Conservation (phyloP, 1,140 invertebrate genomes). For the Drosophila subobscura region DNA sequence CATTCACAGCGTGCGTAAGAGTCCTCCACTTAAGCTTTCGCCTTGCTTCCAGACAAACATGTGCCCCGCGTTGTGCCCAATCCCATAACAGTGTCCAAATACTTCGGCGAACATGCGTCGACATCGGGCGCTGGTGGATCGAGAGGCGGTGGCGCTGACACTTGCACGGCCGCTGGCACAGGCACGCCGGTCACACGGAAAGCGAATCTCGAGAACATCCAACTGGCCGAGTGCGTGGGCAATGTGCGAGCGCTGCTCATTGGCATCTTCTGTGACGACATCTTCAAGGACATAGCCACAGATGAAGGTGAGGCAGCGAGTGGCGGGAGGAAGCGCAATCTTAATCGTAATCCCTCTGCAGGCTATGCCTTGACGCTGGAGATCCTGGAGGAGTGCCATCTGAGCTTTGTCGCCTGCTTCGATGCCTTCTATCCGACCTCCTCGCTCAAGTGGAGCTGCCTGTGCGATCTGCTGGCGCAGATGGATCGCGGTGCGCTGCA, state of each 20-base stretch:
- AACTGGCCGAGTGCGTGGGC: conserved; percentile 93
- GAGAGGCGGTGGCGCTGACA: not conserved
- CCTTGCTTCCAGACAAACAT: no score
- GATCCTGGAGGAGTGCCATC: conserved; percentile 95
- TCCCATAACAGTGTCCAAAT: no score
- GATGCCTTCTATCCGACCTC: conserved; percentile 98
- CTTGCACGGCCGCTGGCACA: not conserved
- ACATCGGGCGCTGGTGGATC: conserved; percentile 11
- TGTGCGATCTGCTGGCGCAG: conserved; percentile 93
- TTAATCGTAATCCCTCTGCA: conserved; percentile 52
- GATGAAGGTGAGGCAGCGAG: conserved; percentile 64
- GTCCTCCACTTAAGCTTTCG: no score
- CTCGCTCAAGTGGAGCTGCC: conserved; percentile 94
- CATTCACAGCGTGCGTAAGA: no score
- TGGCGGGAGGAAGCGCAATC: no score
- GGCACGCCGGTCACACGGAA: conserved; percentile 82
- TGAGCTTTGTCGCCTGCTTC: conserved; percentile 95
- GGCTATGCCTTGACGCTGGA: conserved; percentile 86
- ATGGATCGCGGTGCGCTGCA: conserved; percentile 87
- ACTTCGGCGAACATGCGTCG: not conserved
- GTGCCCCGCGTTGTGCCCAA: no score
- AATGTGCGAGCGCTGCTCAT: conserved; percentile 93
- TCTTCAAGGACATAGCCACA: conserved; percentile 84
- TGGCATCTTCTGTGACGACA: conserved; percentile 91
- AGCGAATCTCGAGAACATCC: conserved; percentile 88